A percentile compares a stretch with the other conserved stretches of the same genome.
Evolutionary conservation across 2,113 vertebrate species (phyloP).

Genomic region (Odontophorus gujanensis): DNA sequence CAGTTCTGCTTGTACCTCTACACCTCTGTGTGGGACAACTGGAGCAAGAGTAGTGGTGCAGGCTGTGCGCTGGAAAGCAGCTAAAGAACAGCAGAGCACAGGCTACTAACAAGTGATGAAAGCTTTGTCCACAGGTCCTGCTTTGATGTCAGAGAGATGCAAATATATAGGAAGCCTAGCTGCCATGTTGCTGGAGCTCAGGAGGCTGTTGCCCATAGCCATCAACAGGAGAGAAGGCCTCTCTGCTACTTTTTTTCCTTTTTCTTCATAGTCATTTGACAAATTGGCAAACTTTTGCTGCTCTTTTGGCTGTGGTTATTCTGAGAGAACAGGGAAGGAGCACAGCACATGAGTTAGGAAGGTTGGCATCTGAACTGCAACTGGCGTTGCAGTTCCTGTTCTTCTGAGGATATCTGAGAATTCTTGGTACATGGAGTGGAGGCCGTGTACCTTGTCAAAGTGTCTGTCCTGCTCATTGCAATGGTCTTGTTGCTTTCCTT

Average conservation of each 20-base stretch:
- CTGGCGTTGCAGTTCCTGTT: not conserved
- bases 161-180: not conserved
- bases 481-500: not conserved
- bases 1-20: not conserved
- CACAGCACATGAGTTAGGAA: accelerated
- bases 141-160: not conserved
- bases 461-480: not conserved
- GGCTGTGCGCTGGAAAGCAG: not conserved
- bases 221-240: not conserved
- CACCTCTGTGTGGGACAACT: not conserved
- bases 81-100: not conserved
- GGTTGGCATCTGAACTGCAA: not conserved
- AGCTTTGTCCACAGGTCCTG: not conserved
- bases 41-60: not conserved
- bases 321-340: not conserved
- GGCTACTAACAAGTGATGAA: not conserved
- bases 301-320: not conserved
- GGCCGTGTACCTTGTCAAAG: not conserved
- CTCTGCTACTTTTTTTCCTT: not conserved
- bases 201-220: not conserved
- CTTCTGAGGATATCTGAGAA: not conserved
- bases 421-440: not conserved
- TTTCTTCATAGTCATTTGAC: not conserved
- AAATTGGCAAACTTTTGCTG: not conserved
- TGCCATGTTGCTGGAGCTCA: accelerated